A percentile compares a stretch with the other conserved stretches of the same genome.
Conservation (phyloP, 2,888 invertebrate genomes). For the Melinaea marsaeus region DNA sequence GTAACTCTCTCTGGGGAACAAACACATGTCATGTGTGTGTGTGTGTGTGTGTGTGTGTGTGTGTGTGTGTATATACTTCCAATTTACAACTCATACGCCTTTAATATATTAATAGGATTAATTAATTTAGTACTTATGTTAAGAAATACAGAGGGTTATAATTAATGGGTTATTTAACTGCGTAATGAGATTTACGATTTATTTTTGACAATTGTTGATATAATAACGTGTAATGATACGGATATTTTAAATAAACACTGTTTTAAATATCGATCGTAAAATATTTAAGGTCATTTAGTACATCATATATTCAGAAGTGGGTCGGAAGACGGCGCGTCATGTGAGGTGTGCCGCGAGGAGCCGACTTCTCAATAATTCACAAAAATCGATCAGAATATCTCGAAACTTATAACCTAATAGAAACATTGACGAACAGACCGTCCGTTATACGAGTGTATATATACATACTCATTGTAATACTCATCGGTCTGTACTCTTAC, state of each 20-base stretch:
- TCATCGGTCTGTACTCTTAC: too few species aligned
- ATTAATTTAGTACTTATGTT: too few species aligned
- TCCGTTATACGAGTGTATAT: neutral
- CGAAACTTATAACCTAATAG: neutral
- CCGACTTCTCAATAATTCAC: conserved; percentile 28
- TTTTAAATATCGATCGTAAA: neutral
- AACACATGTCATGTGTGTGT: conserved; percentile 8
- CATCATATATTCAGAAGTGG: neutral
- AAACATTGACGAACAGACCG: neutral
- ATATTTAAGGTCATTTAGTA: neutral
- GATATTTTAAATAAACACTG: conserved; percentile 2
- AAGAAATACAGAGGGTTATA: too few species aligned
- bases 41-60: too few species aligned
- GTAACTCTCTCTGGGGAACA: conserved; percentile 15
- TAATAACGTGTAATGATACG: too few species aligned
- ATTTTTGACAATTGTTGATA: neutral
- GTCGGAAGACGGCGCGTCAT: conserved; percentile 12
- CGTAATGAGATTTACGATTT: conserved; percentile 17
- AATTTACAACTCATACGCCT: neutral
- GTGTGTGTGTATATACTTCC: too few species aligned
- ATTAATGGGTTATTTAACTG: neutral
- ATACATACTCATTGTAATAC: too few species aligned
- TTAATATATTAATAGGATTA: too few species aligned
- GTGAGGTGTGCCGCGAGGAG: conserved; percentile 18
- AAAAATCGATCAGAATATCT: conserved; percentile 25